A percentile compares a stretch with the other conserved stretches of the same genome.
Evolutionary conservation across 2,888 invertebrate genomes (phyloP).

Genomic region (Liposcelis brunnea): DNA sequence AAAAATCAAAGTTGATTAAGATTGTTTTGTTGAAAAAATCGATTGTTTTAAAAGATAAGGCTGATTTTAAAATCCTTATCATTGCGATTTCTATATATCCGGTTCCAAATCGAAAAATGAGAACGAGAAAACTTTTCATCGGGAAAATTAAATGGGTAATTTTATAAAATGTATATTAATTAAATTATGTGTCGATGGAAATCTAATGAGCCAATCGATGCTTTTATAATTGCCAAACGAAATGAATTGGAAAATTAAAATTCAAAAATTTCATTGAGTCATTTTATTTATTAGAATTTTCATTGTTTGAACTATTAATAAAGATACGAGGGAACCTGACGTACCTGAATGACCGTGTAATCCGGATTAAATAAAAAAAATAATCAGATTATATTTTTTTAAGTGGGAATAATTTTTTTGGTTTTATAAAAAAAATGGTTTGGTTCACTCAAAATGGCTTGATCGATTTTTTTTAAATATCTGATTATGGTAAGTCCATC

Average conservation of each 20-base stretch:
- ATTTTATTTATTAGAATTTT: neutral
- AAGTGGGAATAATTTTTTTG: neutral
- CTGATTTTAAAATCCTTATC: too few species aligned
- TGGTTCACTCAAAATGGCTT: slow-evolving; percentile 1
- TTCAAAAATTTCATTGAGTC: neutral
- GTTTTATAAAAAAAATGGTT: neutral
- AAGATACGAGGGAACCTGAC: too few species aligned
- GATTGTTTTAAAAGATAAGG: too few species aligned
- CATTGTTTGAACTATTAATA: neutral
- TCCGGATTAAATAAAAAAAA: too few species aligned
- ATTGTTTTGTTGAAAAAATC: too few species aligned
- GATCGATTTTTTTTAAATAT: neutral
- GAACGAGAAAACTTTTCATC: too few species aligned
- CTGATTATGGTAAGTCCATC: too few species aligned
- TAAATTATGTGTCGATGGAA: neutral
- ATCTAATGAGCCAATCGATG: neutral
- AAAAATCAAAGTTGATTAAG: too few species aligned
- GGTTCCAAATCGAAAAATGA: too few species aligned
- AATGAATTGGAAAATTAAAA: neutral
- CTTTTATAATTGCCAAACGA: neutral
- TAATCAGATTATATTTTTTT: neutral
- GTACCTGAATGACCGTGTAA: too few species aligned
- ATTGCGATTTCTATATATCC: too few species aligned
- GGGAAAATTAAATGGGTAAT: too few species aligned
- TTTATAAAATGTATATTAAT: slow-evolving; percentile 3